phyloP scores from a whole-genome alignment of 2,797 vertebrate genomes.

The Odontamblyopus lacepedii region DNA sequence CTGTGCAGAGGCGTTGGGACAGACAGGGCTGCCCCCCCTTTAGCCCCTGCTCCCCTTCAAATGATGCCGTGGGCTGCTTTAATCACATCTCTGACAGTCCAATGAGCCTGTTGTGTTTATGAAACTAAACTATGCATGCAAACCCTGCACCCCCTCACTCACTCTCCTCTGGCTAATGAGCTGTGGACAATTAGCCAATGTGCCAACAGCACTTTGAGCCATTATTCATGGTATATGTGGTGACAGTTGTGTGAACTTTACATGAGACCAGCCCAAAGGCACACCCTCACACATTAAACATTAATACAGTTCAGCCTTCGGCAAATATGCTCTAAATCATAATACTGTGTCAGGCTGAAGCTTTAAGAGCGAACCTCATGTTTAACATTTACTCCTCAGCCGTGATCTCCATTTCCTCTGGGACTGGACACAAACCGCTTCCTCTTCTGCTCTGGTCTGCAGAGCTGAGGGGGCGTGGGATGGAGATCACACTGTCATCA shows the following conservation, averaged over 20 bases:
- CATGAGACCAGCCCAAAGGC: slow-evolving; percentile 21
- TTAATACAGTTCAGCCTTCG: slow-evolving; percentile 24
- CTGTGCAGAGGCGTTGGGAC: too few relatives aligned
- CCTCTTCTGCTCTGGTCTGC: slow-evolving; percentile 1
- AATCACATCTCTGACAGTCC: slow-evolving; percentile 49
- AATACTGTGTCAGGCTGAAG: neutral
- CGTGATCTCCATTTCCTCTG: neutral
- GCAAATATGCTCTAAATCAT: neutral
- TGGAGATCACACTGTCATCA: slow-evolving; percentile 78
- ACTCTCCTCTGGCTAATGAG: slow-evolving; percentile 44
- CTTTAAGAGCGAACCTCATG: slow-evolving; percentile 39
- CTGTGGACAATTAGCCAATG: slow-evolving; percentile 45
- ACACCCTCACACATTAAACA: slow-evolving; percentile 36
- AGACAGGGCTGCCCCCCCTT: too few relatives aligned
- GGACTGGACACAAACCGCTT: neutral
- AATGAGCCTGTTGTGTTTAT: slow-evolving; percentile 39
- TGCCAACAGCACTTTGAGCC: slow-evolving; percentile 51
- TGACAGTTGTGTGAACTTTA: slow-evolving; percentile 37
- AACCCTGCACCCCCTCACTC: slow-evolving; percentile 14
- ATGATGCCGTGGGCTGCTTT: slow-evolving; percentile 22
- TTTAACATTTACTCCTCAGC: slow-evolving; percentile 34
- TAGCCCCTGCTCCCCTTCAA: neutral
- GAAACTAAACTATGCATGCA: slow-evolving; percentile 37
- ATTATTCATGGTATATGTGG: slow-evolving; percentile 36
- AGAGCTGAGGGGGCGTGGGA: slow-evolving; percentile 78